phyloP scores from a whole-genome alignment of 2,113 vertebrate genomes.

The Oryzias javanicus region DNA sequence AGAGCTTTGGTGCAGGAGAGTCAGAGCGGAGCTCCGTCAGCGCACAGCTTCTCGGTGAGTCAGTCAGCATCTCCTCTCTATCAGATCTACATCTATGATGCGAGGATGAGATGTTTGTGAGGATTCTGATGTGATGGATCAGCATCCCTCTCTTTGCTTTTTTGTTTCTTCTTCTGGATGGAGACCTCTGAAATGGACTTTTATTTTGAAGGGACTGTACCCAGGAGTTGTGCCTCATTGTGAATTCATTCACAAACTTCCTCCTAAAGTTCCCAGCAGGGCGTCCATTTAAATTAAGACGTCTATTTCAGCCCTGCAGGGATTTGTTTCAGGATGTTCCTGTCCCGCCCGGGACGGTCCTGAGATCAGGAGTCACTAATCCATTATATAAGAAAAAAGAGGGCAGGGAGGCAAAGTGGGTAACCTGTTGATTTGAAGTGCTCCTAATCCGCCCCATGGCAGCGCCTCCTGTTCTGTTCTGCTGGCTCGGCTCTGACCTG shows the following conservation, averaged over 20 bases:
- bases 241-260: no score
- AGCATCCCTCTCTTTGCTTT: no score
- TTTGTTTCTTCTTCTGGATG: no score
- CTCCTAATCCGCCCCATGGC: slow-evolving; percentile 43
- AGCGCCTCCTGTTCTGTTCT: background rate
- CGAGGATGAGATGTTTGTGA: no score
- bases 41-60: slow-evolving; percentile 65
- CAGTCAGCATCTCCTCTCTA: background rate
- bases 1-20: slow-evolving; percentile 60
- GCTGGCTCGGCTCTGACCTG: background rate
- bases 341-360: no score
- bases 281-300: no score
- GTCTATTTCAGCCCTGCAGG: background rate
- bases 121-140: no score
- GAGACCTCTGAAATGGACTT: no score
- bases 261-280: no score
- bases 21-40: slow-evolving; percentile 45
- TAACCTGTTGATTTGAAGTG: slow-evolving; percentile 42
- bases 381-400: slow-evolving; percentile 68
- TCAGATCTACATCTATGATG: no score
- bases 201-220: no score
- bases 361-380: slow-evolving; percentile 56
- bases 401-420: slow-evolving; percentile 41
- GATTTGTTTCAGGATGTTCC: background rate
- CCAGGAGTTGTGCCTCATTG: no score